Evolutionary conservation across 2,888 invertebrate genomes (phyloP).

Genomic region (Noctua comes): DNA sequence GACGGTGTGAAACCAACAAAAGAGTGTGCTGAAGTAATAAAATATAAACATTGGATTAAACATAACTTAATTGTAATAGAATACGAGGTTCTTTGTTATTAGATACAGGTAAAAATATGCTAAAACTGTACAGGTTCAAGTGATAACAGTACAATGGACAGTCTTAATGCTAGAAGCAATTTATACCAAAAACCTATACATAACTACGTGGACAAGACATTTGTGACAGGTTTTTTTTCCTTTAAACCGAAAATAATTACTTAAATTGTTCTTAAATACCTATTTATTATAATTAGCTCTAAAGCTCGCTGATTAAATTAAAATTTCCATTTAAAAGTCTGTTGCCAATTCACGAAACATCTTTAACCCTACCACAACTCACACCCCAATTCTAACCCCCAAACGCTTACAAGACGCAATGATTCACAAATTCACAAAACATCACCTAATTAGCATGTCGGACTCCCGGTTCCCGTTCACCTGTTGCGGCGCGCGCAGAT

Average conservation of each 20-base stretch:
- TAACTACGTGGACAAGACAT: not conserved
- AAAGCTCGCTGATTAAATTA: not conserved
- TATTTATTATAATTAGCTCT: not conserved
- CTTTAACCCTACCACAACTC: not conserved
- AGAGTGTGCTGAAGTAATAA: conserved; percentile 3
- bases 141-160: not conserved
- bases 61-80: not conserved
- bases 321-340: not conserved
- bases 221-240: not conserved
- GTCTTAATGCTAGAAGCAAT: not conserved
- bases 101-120: not conserved
- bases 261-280: not conserved
- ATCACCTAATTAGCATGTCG: conserved; percentile 60
- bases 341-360: not conserved
- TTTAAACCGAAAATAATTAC: not conserved
- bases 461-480: conserved; percentile 71
- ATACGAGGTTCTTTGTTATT: not conserved
- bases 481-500: conserved; percentile 90
- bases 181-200: not conserved
- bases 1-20: not conserved
- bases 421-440: conserved; percentile 51
- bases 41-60: conserved; percentile 5
- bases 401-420: conserved; percentile 19
- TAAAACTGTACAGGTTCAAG: not conserved
- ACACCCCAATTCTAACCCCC: not conserved